Base-by-base conservation (phyloP, 2,888 invertebrate genomes). In the Fragum fragum region DNA sequence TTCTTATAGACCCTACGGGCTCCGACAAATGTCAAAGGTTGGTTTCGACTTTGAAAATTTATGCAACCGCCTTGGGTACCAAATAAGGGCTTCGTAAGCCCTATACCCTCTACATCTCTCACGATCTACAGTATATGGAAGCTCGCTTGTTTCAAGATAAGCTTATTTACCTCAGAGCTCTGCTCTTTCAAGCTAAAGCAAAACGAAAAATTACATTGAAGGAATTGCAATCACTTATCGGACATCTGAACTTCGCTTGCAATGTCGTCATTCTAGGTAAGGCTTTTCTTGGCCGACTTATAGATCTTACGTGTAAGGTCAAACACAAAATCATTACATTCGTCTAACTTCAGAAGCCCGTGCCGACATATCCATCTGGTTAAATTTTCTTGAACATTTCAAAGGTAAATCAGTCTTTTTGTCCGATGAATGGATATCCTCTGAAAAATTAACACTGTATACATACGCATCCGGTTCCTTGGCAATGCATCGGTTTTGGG, bases 91-190 rank as follows among this genome's bases (percentile, higher is more conserved):
- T 21, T 70, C 59, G 7, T 77, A 81, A 61, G 70, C 81, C 11
- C 26, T 74, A 0, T 26, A 18, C 6, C 74, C 77, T 18, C 59
- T 5, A 81, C 73, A 14, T 36, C n/a, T 7, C 53, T 77, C 29
- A 36, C 73, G 39, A 71, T 77, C 32, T 21, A 76, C 7, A 74
- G 77, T 0, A 74, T 74, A 82, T 82, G 81, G 81, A 77, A 63
- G 63, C 70, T 0, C 53, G 83, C 7, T 42, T 86, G 0, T 77
- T 81, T 11, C n/a, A 59, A 52, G 79, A 86, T 7, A 85, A 85
- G 26, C n/a, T 76, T 5, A 18, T 28, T 7, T 76, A 79, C 39
- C 42, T 83, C 3, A 5, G 63, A n/a, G 36, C 2, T n/a, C 11
- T 63, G 7, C 63, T 63, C 18, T 29, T 1, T 29, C 29, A 63